Evolutionary conservation across 2,797 vertebrate species (phyloP).

Genomic region (Pipistrellus pygmaeus): DNA sequence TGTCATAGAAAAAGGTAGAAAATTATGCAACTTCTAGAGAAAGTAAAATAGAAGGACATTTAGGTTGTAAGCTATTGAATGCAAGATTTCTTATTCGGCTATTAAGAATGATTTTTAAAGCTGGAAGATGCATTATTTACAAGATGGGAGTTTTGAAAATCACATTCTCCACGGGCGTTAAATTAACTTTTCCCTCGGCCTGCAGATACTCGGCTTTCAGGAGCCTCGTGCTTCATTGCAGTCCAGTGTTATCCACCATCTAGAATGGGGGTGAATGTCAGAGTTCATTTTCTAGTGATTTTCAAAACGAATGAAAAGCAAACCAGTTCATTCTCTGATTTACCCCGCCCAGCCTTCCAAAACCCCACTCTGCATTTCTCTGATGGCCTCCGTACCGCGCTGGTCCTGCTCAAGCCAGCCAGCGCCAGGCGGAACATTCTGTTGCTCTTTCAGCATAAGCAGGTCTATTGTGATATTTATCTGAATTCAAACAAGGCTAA

Average conservation of each 20-base stretch:
- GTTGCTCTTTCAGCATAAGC: conserved; percentile 90
- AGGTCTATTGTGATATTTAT: conserved; percentile 92
- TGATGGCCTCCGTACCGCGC: conserved; percentile 50
- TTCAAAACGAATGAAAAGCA: conserved; percentile 63
- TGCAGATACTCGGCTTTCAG: neutral
- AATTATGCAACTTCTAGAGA: conserved; percentile 11
- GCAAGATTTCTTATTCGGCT: conserved; percentile 41
- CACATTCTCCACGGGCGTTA: neutral
- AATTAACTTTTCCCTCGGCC: conserved; percentile 42
- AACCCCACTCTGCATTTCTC: conserved; percentile 20
- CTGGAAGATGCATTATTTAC: conserved; percentile 28
- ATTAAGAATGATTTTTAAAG: conserved; percentile 56
- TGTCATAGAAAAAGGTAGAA: conserved; percentile 34
- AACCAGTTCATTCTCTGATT: conserved; percentile 34
- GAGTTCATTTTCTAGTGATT: conserved; percentile 56
- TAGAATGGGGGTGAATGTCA: neutral
- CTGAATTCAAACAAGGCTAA: conserved; percentile 94
- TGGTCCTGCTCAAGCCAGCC: conserved; percentile 79
- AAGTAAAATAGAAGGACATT: conserved; percentile 50
- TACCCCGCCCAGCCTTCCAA: neutral
- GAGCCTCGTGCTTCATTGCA: neutral
- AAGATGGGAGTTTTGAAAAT: conserved; percentile 58
- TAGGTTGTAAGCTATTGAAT: neutral
- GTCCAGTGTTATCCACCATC: neutral
- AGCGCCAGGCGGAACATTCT: conserved; percentile 83